These are phyloP conservation scores for Montipora efflorescens DNA, from an alignment of 64 coral and sea anemone genomes.

Conservation along the genomic window DNA sequence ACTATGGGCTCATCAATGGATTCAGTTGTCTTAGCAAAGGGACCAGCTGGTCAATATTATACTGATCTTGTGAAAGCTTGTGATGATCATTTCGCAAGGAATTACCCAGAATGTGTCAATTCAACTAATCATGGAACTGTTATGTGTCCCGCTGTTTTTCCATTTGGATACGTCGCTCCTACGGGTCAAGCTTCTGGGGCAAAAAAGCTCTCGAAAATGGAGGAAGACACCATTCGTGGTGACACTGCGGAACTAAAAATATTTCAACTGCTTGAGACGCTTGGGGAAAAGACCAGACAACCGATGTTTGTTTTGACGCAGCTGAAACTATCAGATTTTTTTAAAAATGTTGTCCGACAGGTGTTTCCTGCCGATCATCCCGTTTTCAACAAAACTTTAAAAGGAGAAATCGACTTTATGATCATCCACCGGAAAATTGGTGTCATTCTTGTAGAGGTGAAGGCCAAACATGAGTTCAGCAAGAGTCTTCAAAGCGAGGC, in stretches of 20 bases:
- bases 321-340: conserved; percentile 7
- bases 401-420: conserved; percentile 27
- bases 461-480: neutral
- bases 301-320: conserved; percentile 33
- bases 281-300: conserved; percentile 3
- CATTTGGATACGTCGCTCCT: neutral
- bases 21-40: neutral
- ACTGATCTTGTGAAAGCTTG: conserved; percentile 14
- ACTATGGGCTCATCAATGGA: neutral
- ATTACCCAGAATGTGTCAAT: conserved; percentile 5
- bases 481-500: neutral
- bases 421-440: conserved; percentile 16
- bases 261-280: neutral
- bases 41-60: neutral
- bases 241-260: conserved; percentile 8
- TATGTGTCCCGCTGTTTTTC: conserved; percentile 31
- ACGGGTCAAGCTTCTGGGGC: neutral
- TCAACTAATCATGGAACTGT: neutral
- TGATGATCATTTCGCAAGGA: neutral
- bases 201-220: neutral
- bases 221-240: neutral
- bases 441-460: conserved; percentile 24
- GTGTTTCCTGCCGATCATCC: neutral
- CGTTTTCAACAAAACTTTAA: neutral
- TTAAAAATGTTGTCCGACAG: neutral